These are phyloP conservation scores for Betta splendens DNA, from an alignment of 2,797 vertebrate species.

Conservation along the genomic window DNA sequence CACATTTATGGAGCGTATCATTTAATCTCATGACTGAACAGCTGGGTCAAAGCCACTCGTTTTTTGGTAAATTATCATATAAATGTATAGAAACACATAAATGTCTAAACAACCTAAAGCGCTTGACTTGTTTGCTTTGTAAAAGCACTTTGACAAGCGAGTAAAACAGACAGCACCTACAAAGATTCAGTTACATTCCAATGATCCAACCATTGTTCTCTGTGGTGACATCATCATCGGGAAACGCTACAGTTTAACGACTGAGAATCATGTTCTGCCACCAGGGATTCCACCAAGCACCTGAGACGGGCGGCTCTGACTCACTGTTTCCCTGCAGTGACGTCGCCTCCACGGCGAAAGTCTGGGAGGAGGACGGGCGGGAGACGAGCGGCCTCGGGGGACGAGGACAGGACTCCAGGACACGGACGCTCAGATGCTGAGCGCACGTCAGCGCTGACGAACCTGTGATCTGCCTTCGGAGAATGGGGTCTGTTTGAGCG, in stretches of 20 bases:
- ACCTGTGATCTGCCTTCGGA: not conserved
- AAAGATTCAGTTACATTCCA: not conserved
- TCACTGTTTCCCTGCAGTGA: constrained; percentile 9
- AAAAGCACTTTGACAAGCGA: too few species aligned
- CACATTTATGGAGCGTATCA: not conserved
- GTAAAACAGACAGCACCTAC: not conserved
- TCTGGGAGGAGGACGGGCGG: constrained; percentile 1
- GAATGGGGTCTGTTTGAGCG: not conserved
- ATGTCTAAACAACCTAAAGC: too few species aligned
- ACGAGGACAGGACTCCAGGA: too few species aligned
- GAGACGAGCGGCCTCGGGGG: too few species aligned
- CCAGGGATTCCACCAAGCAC: not conserved
- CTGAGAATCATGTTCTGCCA: not conserved
- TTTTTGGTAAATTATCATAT: too few species aligned
- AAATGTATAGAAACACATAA: too few species aligned
- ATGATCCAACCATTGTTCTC: not conserved
- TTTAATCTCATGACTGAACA: not conserved
- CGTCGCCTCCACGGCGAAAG: constrained; percentile 23
- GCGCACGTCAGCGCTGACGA: not conserved
- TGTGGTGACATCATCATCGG: not conserved
- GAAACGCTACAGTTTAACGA: not conserved
- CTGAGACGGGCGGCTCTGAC: not conserved
- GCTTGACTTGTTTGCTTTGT: too few species aligned
- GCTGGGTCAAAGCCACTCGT: too few species aligned
- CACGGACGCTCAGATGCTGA: not conserved